phyloP scores from a whole-genome alignment of 2,797 vertebrate genomes.

The Todus mexicanus region DNA sequence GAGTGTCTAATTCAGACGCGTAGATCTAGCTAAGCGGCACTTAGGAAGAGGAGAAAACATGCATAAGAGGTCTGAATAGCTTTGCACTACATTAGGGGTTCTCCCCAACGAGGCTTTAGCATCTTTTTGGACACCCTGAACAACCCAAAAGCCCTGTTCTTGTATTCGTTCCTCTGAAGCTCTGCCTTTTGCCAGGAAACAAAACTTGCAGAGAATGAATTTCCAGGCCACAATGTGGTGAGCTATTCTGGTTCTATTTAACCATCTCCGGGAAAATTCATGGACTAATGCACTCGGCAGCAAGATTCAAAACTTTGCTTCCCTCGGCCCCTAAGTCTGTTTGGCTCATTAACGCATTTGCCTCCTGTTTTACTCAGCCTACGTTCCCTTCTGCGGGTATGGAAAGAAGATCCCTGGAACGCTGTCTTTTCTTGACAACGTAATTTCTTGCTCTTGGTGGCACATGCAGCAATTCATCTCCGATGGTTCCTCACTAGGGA shows the following conservation, averaged over 20 bases:
- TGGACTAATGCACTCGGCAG: not conserved
- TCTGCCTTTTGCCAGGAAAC: conserved; percentile 30
- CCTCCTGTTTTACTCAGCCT: not conserved
- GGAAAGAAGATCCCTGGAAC: not conserved
- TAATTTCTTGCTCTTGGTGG: not conserved
- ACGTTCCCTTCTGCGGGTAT: not conserved
- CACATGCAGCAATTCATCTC: not conserved
- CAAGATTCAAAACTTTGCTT: not conserved
- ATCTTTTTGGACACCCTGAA: not conserved
- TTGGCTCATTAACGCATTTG: not conserved
- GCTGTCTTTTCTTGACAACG: not conserved
- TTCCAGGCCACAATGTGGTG: not conserved
- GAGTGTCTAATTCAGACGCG: not conserved
- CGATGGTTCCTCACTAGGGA: not conserved
- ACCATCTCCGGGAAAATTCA: not conserved
- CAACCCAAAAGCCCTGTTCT: not conserved
- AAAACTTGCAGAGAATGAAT: not conserved
- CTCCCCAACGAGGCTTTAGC: not conserved
- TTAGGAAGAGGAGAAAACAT: not conserved
- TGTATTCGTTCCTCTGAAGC: not conserved
- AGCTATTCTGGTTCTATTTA: conserved; percentile 31
- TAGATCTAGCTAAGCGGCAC: not conserved
- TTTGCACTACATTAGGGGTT: not conserved
- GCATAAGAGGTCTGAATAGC: not conserved
- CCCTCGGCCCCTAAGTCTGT: not conserved